Base-by-base conservation (phyloP, 2,888 invertebrate genomes). In the Aphidius colemani region DNA sequence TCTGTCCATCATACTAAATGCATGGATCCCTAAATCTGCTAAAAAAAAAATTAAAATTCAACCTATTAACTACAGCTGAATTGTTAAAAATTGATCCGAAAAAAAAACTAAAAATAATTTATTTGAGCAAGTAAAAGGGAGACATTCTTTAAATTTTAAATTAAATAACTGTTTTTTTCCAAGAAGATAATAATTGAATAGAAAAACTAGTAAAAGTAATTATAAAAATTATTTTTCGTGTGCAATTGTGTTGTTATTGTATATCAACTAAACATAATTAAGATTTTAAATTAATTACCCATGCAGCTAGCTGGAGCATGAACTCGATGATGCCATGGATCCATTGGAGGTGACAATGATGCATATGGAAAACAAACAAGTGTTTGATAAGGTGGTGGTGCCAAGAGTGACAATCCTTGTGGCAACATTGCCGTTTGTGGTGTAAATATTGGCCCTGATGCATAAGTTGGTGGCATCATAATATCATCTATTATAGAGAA, bases 361-460 rank as follows among this genome's bases (percentile, higher is more conserved):
- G 96, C 95, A 84, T 96, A 96, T 0, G 93, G 92, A 95, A 95
- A 96, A 85, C 95, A 95, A 73, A 95, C 90, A 50, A 87, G 84
- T 6, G 86, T 85, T 43, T 83, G 81, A 67, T 91, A 87, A 61
- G 89, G 88, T 43, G 89, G 89, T 46, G 87, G 86, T 71, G 86
- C 86, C 71, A 86, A 87, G 39, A 84, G 81, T 11, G 84, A 83
- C 64, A 85, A 84, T 49, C 80, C 83, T 49, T 87, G 87, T 7
- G 80, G 75, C 58, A 82, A 59, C 70, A 82, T 77, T 76, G 87
- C 84, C 62, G 86, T 84, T 57, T 78, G 78, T 18, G 86, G 85
- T 41, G 86, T 85, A 83, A 86, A 85, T 62, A 86, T 84, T 43
- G 86, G 82, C 67, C 86, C 85, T 73, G 85, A 72, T 67, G 81